Evolutionary conservation across 2,797 vertebrate species (phyloP).

Genomic region (Sternotherus odoratus): DNA sequence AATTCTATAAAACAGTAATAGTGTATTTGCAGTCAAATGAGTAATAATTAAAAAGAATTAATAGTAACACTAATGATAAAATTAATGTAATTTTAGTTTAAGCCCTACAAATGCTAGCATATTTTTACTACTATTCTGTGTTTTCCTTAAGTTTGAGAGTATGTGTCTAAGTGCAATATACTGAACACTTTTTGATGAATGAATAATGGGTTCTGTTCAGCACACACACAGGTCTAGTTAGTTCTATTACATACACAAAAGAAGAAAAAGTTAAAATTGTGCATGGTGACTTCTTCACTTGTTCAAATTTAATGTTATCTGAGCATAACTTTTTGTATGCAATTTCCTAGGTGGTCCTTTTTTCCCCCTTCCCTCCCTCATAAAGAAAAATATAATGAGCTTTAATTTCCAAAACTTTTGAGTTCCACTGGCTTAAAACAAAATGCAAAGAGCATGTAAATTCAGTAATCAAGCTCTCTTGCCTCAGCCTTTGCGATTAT

Average conservation of each 20-base stretch:
- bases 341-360: neutral
- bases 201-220: neutral
- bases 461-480: neutral
- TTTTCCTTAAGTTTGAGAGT: neutral
- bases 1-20: too few relatives aligned
- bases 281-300: neutral
- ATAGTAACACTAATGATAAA: too few relatives aligned
- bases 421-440: neutral
- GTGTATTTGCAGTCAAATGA: too few relatives aligned
- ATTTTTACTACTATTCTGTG: neutral
- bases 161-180: neutral
- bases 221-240: too few relatives aligned
- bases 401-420: neutral
- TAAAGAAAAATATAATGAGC: neutral
- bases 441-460: neutral
- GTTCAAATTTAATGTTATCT: neutral
- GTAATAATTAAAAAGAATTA: too few relatives aligned
- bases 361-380: accelerated
- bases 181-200: neutral
- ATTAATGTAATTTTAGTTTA: too few relatives aligned
- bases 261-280: neutral
- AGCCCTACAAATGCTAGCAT: neutral
- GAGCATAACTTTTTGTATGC: neutral
- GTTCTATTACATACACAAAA: too few relatives aligned
- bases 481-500: neutral